These are phyloP conservation scores for Thymelicus sylvestris DNA, from an alignment of 2,888 invertebrate genomes.

Conservation along the genomic window DNA sequence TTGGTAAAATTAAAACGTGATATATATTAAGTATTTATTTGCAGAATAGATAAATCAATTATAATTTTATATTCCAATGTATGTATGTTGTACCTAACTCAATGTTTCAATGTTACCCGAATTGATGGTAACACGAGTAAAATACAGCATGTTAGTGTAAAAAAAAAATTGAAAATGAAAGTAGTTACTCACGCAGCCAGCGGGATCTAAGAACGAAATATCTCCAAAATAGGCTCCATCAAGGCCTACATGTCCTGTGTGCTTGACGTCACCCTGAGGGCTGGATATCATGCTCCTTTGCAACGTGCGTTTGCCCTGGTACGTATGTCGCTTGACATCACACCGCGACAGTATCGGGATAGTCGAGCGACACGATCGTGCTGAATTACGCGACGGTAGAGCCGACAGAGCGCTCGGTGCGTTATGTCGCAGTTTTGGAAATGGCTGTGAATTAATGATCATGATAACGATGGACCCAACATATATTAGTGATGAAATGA, in stretches of 20 bases:
- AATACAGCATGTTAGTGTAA: not conserved
- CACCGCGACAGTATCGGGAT: conserved; percentile 74
- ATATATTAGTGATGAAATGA: conserved; percentile 28
- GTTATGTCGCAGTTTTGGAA: conserved; percentile 37
- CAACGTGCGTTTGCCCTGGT: conserved; percentile 87
- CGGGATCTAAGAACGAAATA: conserved; percentile 86
- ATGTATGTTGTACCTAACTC: no score
- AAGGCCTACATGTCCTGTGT: conserved; percentile 97
- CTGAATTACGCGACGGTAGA: conserved; percentile 58
- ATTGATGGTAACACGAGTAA: not conserved
- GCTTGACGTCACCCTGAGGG: conserved; percentile 98
- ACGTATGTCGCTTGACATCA: conserved; percentile 80
- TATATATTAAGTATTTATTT: no score
- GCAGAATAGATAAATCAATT: no score
- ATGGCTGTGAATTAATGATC: conserved; percentile 44
- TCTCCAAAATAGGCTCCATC: conserved; percentile 99
- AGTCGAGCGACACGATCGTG: conserved; percentile 58
- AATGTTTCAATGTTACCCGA: not conserved
- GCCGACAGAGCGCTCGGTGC: conserved; percentile 62
- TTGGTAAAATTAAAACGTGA: no score
- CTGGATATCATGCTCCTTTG: conserved; percentile 97
- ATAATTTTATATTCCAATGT: no score
- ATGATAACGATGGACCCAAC: conserved; percentile 25
- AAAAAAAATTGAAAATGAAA: not conserved
- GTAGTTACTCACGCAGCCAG: conserved; percentile 67